Percentiles rank a stretch among this genome's conserved stretches.
These are phyloP conservation scores for Nasonia longicornis DNA, from an alignment of 1,140 invertebrate genomes.

Conservation along the genomic window DNA sequence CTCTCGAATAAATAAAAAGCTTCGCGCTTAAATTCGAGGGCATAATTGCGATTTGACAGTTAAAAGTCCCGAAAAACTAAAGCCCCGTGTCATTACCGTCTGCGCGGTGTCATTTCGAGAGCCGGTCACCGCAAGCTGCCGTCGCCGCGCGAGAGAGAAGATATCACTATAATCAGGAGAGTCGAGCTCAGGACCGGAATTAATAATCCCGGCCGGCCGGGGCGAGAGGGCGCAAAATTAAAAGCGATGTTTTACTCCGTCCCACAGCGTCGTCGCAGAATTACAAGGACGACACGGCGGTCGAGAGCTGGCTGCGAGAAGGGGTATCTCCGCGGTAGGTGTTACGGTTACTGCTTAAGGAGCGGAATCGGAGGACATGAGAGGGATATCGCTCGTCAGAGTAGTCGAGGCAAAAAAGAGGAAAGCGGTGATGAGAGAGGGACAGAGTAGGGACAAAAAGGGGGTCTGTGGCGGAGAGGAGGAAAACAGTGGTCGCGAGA, in stretches of 20 bases:
- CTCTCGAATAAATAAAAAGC: constrained; percentile 14
- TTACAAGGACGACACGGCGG: constrained; percentile 1
- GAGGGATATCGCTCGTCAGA: not conserved
- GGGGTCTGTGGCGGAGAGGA: constrained; percentile 41
- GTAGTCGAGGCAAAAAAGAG: constrained; percentile 18
- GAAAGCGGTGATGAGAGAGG: constrained; percentile 20
- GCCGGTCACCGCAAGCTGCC: constrained; percentile 5
- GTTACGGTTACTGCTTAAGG: constrained; percentile 52
- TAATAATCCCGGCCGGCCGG: constrained; percentile 28
- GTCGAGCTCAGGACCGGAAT: constrained; percentile 13
- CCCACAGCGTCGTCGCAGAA: not conserved
- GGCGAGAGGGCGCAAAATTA: constrained; percentile 42
- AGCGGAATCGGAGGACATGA: not conserved
- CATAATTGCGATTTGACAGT: constrained; percentile 39
- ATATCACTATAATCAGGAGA: constrained; percentile 43
- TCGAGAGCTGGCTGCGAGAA: not conserved
- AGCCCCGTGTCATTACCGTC: constrained; percentile 35
- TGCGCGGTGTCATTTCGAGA: constrained; percentile 29
- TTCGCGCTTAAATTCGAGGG: not conserved
- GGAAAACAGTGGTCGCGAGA: constrained; percentile 42
- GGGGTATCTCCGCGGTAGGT: constrained; percentile 56
- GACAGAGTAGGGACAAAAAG: not conserved
- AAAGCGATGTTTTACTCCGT: constrained; percentile 30
- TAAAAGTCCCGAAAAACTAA: constrained; percentile 28
- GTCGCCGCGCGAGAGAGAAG: too few species aligned